phyloP scores from a whole-genome alignment of 2,113 vertebrate genomes.

The Passer montanus region DNA sequence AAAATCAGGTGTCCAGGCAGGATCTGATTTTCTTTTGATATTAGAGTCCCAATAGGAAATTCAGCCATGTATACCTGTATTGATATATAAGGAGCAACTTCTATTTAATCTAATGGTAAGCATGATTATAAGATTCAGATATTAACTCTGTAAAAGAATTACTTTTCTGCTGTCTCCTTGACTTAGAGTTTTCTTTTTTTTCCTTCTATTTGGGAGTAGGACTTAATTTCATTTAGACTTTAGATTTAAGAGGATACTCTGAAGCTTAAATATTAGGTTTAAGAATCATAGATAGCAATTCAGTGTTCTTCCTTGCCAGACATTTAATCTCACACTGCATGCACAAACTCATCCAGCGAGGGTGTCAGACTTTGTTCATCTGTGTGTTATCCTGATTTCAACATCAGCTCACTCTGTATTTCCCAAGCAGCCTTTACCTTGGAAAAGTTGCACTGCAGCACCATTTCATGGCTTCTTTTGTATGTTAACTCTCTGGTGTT shows the following conservation, averaged over 20 bases:
- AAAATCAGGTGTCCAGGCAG: not conserved
- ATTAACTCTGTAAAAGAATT: not conserved
- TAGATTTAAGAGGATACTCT: not conserved
- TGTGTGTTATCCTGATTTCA: slow-evolving; percentile 18
- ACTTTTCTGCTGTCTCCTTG: not conserved
- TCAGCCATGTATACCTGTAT: not conserved
- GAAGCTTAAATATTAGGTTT: not conserved
- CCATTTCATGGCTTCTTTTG: not conserved
- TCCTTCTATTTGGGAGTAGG: not conserved
- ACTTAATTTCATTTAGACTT: not conserved
- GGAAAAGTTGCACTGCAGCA: not conserved
- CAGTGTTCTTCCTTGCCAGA: not conserved
- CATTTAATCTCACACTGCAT: not conserved
- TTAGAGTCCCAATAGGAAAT: not conserved
- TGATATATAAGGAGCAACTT: not conserved
- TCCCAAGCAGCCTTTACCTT: slow-evolving; percentile 1
- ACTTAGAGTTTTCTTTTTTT: not conserved
- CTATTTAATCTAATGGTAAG: not conserved
- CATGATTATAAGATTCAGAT: not conserved
- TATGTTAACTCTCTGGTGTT: not conserved
- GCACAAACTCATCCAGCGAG: not conserved
- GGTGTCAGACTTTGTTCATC: slow-evolving; percentile 52
- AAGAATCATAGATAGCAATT: not conserved
- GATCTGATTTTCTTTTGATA: not conserved
- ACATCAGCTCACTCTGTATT: slow-evolving; percentile 6